Percentiles rank a stretch among this genome's conserved stretches.
These are phyloP conservation scores for Drosophila melanosoma DNA, from an alignment of 2,888 invertebrate genomes.

Conservation along the genomic window DNA sequence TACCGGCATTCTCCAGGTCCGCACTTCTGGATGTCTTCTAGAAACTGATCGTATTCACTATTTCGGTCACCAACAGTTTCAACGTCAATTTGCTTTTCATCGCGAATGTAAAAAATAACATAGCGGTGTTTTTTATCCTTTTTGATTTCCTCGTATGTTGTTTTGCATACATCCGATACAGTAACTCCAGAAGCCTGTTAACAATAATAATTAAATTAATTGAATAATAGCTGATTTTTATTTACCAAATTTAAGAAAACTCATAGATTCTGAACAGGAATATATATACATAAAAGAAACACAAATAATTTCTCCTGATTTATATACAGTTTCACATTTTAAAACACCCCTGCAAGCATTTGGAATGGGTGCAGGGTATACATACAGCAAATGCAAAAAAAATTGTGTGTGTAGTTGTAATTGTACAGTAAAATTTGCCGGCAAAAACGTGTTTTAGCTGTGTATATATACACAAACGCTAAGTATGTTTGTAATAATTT, in stretches of 20 bases:
- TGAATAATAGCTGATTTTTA: neutral
- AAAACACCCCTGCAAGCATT: neutral
- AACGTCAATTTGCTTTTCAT: slow-evolving; percentile 98
- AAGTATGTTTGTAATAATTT: slow-evolving; percentile 15
- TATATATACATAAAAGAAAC: neutral
- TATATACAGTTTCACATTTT: neutral
- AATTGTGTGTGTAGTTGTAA: slow-evolving; percentile 10
- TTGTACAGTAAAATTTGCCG: slow-evolving; percentile 19
- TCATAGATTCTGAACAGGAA: neutral
- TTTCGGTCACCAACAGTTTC: slow-evolving; percentile 96
- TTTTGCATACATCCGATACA: slow-evolving; percentile 97
- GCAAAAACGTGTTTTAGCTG: slow-evolving; percentile 12
- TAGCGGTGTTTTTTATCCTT: slow-evolving; percentile 99
- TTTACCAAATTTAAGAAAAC: neutral
- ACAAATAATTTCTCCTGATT: neutral
- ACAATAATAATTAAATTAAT: slow-evolving; percentile 17
- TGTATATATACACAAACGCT: slow-evolving; percentile 1
- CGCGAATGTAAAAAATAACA: slow-evolving; percentile 97
- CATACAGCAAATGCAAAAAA: slow-evolving; percentile 9
- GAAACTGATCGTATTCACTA: slow-evolving; percentile 97
- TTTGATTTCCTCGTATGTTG: slow-evolving; percentile 98
- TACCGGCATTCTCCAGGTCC: slow-evolving; percentile 97
- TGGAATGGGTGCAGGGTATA: slow-evolving; percentile 1
- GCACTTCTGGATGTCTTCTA: slow-evolving; percentile 95
- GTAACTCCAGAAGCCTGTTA: slow-evolving; percentile 97